Evolutionary conservation across 2,888 invertebrate species (phyloP), one percentile per base, ranked within the genome.

Genomic region (Rhodophaea formosa): DNA sequence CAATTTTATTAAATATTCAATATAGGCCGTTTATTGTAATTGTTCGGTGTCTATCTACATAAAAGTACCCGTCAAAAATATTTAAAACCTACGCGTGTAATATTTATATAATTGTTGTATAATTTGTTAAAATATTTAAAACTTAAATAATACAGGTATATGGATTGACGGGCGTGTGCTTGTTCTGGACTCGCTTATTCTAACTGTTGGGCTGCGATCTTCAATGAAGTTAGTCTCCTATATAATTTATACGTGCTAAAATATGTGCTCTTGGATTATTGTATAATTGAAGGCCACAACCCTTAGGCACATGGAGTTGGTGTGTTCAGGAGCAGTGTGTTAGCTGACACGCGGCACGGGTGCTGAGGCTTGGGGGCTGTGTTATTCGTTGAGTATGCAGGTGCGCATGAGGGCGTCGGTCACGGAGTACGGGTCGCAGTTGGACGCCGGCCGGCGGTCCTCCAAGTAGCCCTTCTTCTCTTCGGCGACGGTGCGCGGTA

Each of bases 401-500:
- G 97, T 97, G 75, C 97, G 94, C 71, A 97, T 94, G 61, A 98
- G 92, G n/a, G 96, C 96, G 81, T 97, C 94, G 62, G 94, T 92
- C 49, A 98, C 98, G 1, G 95, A 89, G 85, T 98, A 98, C 0
- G 98, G 97, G 87, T 98, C 98, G 90, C 97, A 97, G 86, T 98
- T 98, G 68, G 97, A 97, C 54, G 97, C 94, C 17, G 98, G 98
- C 73, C 99, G 93, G 65, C 99, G 93, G 90, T 99, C 99, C 86
- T 99, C 99, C 69, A 99, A 92, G 82, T 99, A 99, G n/a, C 98
- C 98, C 80, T 95, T 96, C 82, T 96, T 96, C 8, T 97, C 96
- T 71, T 97, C 97, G 39, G 97, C 97, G 32, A 97, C 97, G 14
- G 94, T 94, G 17, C 98, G 94, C 7, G 98, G 98, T 82, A 99